These are phyloP conservation scores for Falco concolor DNA, from an alignment of 2,797 vertebrate genomes.

Conservation along the genomic window DNA sequence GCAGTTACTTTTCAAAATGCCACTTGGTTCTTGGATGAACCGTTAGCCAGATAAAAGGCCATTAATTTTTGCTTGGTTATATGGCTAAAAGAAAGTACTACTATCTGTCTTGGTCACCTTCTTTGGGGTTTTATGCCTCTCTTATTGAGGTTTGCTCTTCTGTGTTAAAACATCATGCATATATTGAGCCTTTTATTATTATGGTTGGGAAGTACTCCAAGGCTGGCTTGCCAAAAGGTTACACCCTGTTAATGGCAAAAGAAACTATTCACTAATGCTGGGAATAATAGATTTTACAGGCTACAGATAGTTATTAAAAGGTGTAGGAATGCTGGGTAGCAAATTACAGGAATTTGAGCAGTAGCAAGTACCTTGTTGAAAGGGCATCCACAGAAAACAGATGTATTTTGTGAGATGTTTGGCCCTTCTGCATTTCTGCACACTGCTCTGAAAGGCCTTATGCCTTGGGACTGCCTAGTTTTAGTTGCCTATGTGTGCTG, in stretches of 20 bases:
- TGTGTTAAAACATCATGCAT: background rate
- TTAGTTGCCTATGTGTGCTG: background rate
- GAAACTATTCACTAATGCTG: background rate
- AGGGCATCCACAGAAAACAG: background rate
- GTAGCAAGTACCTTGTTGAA: background rate
- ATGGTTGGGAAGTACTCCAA: constrained; percentile 25
- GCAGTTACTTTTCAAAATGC: background rate
- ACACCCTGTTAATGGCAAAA: constrained; percentile 45
- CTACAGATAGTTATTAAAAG: background rate
- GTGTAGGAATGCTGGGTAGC: background rate
- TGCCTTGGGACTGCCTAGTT: background rate
- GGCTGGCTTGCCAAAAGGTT: constrained; percentile 45
- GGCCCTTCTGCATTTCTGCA: background rate
- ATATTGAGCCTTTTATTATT: constrained; percentile 2
- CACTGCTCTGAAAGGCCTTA: background rate
- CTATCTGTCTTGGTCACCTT: background rate
- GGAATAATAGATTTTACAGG: constrained; percentile 12
- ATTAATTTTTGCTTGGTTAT: background rate
- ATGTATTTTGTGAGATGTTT: background rate
- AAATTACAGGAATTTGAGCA: background rate
- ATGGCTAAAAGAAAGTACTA: background rate
- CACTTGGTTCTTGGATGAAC: background rate
- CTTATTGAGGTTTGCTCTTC: background rate
- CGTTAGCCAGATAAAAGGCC: background rate
- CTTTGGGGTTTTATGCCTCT: background rate